Evolutionary conservation across 2,888 invertebrate species (phyloP), one percentile per base, ranked within the genome.

Genomic region (Himalopsyche tibetana): DNA sequence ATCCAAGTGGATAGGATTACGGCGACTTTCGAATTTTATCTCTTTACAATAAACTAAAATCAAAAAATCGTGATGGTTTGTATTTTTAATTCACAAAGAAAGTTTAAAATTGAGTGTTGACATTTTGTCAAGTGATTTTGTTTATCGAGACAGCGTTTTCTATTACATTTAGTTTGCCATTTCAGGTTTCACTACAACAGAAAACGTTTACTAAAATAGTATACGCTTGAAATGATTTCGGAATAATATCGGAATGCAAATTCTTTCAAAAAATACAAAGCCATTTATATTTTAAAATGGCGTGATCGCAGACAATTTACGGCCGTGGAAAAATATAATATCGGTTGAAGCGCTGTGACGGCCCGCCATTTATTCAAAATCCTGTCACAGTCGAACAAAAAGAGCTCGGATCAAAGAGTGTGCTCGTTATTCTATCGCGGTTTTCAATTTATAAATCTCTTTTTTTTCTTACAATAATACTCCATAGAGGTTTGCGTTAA

Each of bases 311-410:
- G 63, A 63, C 63, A 63, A 63, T 63, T 63, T 63, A 63, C 63
- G 63, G 63, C 19, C 63, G 28, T 5, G 63, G 63, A 63, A 63
- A 56, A 63, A 63, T 63, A 63, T 63, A 19, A 63, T 63, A 63
- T 63, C 63, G 63, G 63, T 28, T 63, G 63, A 63, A 63, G 63
- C 63, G 63, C 19, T 63, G 63, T 63, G 63, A 63, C 63, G 63
- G n/a, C n/a, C 63, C 63, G 63, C 63, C 63, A 63, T 63, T 63
- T 63, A 63, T 63, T 63, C 63, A 63, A 63, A 63, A 63, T 63
- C 63, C 63, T 63, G 63, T 63, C 63, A 63, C 63, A 63, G 19
- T 63, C 63, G 63, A 63, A 63, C 63, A 63, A 51, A 51, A 51
- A 51, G 51, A 51, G 51, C 51, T 51, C 51, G 51, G 51, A 51